Percentiles rank a stretch among this genome's conserved stretches.
Conservation (phyloP, 1,140 invertebrate genomes). For the Drosophila rhopaloa region DNA sequence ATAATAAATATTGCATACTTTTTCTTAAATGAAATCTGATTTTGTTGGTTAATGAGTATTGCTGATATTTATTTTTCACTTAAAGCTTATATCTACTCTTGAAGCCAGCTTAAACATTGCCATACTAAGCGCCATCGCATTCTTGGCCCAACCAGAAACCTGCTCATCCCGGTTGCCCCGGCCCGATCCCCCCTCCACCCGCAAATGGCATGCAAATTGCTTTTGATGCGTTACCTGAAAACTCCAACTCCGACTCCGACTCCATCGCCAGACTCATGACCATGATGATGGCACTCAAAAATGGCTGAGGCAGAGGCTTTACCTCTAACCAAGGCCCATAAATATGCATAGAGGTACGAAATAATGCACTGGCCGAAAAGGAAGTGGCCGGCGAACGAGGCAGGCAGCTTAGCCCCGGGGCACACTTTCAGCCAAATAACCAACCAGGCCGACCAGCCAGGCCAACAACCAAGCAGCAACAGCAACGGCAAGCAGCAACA, state of each 20-base stretch:
- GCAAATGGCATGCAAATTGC: conserved; percentile 82
- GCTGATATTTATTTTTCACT: conserved; percentile 5
- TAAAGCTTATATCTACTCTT: conserved; percentile 23
- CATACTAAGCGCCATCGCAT: conserved; percentile 73
- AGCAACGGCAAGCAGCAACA: conserved; percentile 42
- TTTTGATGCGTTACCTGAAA: conserved; percentile 75
- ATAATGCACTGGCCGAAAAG: conserved; percentile 63
- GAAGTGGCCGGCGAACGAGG: conserved; percentile 47
- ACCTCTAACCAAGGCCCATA: conserved; percentile 49
- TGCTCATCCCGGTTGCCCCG: conserved; percentile 36
- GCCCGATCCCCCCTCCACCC: not conserved
- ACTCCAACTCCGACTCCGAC: conserved; percentile 14
- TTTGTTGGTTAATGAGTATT: not conserved
- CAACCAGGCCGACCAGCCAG: conserved; percentile 32
- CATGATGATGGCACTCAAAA: conserved; percentile 80
- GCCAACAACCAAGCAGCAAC: conserved; percentile 38
- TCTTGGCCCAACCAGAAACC: conserved; percentile 58
- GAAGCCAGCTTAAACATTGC: conserved; percentile 52
- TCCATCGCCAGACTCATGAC: conserved; percentile 11
- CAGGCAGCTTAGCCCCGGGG: conserved; percentile 72
- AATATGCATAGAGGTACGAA: conserved; percentile 73
- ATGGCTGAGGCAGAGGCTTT: conserved; percentile 59
- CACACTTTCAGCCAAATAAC: conserved; percentile 62
- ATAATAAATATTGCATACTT: not conserved
- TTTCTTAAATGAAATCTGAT: not conserved